Evolutionary conservation across 2,888 invertebrate species (phyloP), one percentile per base, ranked within the genome.

Genomic region (Seira sanloemensis): DNA sequence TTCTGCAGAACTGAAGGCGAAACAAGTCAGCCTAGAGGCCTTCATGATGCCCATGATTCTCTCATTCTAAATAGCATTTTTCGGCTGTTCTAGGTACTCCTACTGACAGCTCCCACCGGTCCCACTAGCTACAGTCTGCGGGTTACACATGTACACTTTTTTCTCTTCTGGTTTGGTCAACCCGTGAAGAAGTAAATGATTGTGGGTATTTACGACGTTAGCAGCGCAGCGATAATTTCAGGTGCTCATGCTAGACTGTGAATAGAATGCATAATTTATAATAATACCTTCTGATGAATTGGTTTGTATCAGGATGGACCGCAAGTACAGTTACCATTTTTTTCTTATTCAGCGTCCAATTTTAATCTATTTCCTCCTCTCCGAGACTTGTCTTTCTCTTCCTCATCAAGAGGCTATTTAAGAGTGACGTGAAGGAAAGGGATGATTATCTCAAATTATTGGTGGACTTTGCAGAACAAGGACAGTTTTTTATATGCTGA

Each of bases 361-460:
- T 58, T 18, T 58, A 58, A 58, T 58, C 58, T 58, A 58, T 58
- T 58, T 58, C 58, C 58, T 58, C 18, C n/a, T 58, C 58, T 4
- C 58, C 18, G 4, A 12, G 58, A 12, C 58, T 12, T 58, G 58
- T 58, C 58, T 58, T 58, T 58, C 18, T 58, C 58, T 58, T 58
- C 58, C 58, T 58, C 58, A 58, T 58, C 58, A 58, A 58, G 58
- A 58, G n/a, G 18, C 58, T 58, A 58, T 58, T 58, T 58, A 58
- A 58, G 18, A 58, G 18, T 58, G 58, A 58, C 58, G 18, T 58
- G 58, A 58, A 58, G 58, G 58, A 58, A 58, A 58, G n/a, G n/a
- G 18, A 58, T 58, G 58, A 58, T 58, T 58, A 18, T 18, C 16
- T 16, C n/a, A 58, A 58, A 58, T 58, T 58, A 58, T 58, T 58